These are phyloP conservation scores for Hassar affinis DNA, from an alignment of 2,113 vertebrate genomes.

Conservation along the genomic window DNA sequence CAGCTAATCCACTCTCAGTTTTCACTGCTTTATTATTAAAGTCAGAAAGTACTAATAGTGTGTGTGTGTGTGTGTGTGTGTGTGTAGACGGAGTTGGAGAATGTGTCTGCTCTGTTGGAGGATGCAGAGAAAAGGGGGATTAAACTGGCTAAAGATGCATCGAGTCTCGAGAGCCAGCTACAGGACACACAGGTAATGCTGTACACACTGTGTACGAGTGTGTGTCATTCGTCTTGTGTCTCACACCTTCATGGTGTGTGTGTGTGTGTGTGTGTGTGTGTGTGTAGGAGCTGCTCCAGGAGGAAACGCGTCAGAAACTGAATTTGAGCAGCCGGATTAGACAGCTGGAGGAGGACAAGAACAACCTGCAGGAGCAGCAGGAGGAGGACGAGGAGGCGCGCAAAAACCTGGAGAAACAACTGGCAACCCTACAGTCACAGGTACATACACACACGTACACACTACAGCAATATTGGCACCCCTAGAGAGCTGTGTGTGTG, in stretches of 20 bases:
- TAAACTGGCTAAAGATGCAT: slow-evolving; percentile 89
- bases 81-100: slow-evolving; percentile 88
- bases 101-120: slow-evolving; percentile 85
- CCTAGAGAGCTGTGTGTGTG: too few relatives aligned
- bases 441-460: slow-evolving; percentile 59
- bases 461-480: background rate
- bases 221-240: background rate
- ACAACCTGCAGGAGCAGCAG: slow-evolving; percentile 89
- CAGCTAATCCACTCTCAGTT: too few relatives aligned
- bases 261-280: slow-evolving; percentile 36
- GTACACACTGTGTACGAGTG: background rate
- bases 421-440: slow-evolving; percentile 85
- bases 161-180: slow-evolving; percentile 87
- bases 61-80: too few relatives aligned
- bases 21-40: too few relatives aligned
- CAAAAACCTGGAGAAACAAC: slow-evolving; percentile 90
- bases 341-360: slow-evolving; percentile 94
- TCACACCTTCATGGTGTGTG: background rate
- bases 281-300: slow-evolving; percentile 88
- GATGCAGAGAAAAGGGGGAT: slow-evolving; percentile 94
- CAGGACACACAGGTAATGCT: slow-evolving; percentile 89
- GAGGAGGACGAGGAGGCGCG: slow-evolving; percentile 94
- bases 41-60: too few relatives aligned
- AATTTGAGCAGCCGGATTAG: slow-evolving; percentile 90
- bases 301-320: slow-evolving; percentile 95